These are phyloP conservation scores for Rhinophrynus dorsalis DNA, from an alignment of 2,797 vertebrate genomes.

Conservation along the genomic window DNA sequence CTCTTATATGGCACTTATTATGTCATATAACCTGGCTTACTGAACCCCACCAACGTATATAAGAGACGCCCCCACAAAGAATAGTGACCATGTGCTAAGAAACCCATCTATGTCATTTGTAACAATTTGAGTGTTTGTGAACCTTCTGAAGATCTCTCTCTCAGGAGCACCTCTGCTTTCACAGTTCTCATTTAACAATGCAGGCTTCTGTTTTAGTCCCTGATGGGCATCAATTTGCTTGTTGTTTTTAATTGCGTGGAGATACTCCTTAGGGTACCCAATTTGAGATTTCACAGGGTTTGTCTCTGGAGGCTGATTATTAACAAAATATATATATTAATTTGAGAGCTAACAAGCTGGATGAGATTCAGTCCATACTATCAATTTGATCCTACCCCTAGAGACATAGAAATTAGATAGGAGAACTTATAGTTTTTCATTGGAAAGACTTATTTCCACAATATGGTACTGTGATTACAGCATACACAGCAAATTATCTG, in stretches of 20 bases:
- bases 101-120: conserved; percentile 29
- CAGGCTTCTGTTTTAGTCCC: conserved; percentile 40
- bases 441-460: conserved; percentile 37
- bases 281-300: conserved; percentile 36
- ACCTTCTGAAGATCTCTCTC: conserved; percentile 8
- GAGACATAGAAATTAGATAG: conserved; percentile 36
- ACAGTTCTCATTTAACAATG: conserved; percentile 32
- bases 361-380: conserved; percentile 37
- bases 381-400: conserved; percentile 28
- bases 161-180: conserved; percentile 28
- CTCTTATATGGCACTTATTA: too few species aligned
- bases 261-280: conserved; percentile 40
- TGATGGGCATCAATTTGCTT: conserved; percentile 41
- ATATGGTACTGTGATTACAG: conserved; percentile 23
- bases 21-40: too few species aligned
- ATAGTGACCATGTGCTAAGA: conserved; percentile 4
- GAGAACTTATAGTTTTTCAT: conserved; percentile 8
- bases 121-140: conserved; percentile 23
- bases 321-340: conserved; percentile 50
- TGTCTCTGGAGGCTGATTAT: conserved; percentile 39
- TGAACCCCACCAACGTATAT: too few species aligned
- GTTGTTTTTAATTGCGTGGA: conserved; percentile 48
- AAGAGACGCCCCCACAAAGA: not conserved
- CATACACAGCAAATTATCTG: conserved; percentile 1
- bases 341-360: conserved; percentile 48